Conservation (phyloP, 2,113 vertebrate species). For the Monarcha castaneiventris region DNA sequence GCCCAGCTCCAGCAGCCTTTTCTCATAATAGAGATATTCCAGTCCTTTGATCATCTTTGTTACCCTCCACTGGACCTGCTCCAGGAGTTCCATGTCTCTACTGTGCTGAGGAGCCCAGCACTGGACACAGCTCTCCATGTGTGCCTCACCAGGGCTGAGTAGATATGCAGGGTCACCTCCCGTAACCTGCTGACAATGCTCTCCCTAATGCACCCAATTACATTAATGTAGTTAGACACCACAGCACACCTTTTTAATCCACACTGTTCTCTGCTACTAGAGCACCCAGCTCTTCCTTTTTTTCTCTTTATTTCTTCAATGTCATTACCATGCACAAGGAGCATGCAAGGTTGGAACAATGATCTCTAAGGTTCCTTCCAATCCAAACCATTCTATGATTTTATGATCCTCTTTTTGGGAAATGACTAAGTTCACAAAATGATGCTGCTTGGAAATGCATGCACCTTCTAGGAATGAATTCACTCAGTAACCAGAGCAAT, state of each 20-base stretch:
- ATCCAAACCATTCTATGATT: neutral
- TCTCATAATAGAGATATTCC: fast-evolving
- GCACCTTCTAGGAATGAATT: neutral
- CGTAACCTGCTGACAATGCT: neutral
- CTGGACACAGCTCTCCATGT: neutral
- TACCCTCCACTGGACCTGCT: neutral
- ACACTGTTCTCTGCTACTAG: neutral
- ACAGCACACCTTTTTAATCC: neutral
- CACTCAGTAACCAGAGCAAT: neutral
- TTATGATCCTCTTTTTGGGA: neutral
- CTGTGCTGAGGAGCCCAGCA: neutral
- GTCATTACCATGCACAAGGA: neutral
- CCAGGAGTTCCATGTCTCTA: neutral
- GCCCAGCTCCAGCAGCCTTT: neutral
- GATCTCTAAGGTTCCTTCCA: neutral
- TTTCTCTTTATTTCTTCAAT: neutral
- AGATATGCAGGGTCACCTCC: neutral
- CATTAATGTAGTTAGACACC: neutral
- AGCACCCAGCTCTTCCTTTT: neutral
- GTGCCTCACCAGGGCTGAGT: neutral
- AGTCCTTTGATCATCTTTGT: neutral
- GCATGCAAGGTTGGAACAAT: neutral
- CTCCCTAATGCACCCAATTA: neutral
- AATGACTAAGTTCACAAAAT: neutral
- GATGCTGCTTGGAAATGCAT: neutral